These are phyloP conservation scores for Gerris lacustris DNA, from an alignment of 2,888 invertebrate species.

Conservation along the genomic window DNA sequence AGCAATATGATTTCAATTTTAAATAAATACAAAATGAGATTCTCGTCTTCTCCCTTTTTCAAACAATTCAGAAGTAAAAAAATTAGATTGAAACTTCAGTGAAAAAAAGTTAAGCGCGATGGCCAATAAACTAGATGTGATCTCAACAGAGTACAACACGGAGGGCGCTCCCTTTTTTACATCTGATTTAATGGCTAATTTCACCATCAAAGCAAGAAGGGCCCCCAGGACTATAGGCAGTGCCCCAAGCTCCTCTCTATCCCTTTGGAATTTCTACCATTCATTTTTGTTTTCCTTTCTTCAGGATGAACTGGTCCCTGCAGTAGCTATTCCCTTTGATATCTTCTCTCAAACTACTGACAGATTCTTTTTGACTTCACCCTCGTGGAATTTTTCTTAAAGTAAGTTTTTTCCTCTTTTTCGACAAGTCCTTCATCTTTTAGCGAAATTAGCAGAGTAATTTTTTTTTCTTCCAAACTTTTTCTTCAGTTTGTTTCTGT, in stretches of 20 bases:
- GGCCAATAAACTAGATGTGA: too few species aligned
- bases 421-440: too few species aligned
- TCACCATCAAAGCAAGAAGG: background rate
- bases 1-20: background rate
- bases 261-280: background rate
- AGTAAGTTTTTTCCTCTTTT: too few species aligned
- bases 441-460: too few species aligned
- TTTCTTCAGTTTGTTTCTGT: too few species aligned
- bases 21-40: slow-evolving; percentile 1
- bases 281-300: background rate
- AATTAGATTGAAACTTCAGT: too few species aligned
- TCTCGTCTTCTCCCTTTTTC: background rate
- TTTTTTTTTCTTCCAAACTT: too few species aligned
- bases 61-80: too few species aligned
- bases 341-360: background rate
- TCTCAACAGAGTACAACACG: too few species aligned
- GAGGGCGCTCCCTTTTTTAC: background rate
- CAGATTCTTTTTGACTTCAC: background rate
- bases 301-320: background rate
- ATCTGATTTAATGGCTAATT: slow-evolving; percentile 5
- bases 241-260: background rate
- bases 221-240: background rate
- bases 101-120: too few species aligned
- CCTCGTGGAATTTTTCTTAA: background rate
- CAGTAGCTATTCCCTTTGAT: background rate